phyloP scores from a whole-genome alignment of 2,113 vertebrate genomes.

The Siphamia tubifer region DNA sequence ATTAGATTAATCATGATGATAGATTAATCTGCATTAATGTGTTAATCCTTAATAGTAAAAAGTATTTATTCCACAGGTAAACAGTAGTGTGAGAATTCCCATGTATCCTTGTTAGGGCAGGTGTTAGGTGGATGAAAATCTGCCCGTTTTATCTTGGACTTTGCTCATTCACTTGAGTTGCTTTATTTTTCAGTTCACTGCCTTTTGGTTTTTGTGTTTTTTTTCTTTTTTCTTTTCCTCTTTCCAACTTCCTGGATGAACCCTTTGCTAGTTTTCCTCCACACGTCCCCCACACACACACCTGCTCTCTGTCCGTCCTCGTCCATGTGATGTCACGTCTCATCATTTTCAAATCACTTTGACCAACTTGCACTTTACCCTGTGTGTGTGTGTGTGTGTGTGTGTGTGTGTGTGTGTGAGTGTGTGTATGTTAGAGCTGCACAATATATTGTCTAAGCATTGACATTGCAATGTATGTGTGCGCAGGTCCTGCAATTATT shows the following conservation, averaged over 20 bases:
- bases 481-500: too few relatives aligned
- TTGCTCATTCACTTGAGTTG: conserved; percentile 21
- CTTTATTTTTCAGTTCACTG: conserved; percentile 19
- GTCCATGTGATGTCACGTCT: conserved; percentile 13
- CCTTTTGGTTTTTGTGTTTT: conserved; percentile 18
- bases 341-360: conserved; percentile 29
- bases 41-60: too few relatives aligned
- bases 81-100: too few relatives aligned
- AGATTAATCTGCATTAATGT: too few relatives aligned
- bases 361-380: conserved; percentile 18
- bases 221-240: neutral
- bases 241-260: neutral
- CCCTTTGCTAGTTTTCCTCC: conserved; percentile 2
- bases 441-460: too few relatives aligned
- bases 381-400: neutral
- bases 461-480: too few relatives aligned
- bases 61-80: too few relatives aligned
- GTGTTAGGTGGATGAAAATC: neutral
- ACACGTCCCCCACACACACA: conserved; percentile 1
- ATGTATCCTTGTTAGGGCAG: too few relatives aligned
- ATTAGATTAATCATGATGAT: too few relatives aligned
- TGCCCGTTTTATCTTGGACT: neutral
- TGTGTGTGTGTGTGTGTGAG: conserved; percentile 13
- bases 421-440: neutral
- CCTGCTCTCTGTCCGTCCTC: conserved; percentile 10